A percentile compares a stretch with the other conserved stretches of the same genome.
These are phyloP conservation scores for Drosophila kanekoi DNA, from an alignment of 2,888 invertebrate species.

Conservation along the genomic window DNA sequence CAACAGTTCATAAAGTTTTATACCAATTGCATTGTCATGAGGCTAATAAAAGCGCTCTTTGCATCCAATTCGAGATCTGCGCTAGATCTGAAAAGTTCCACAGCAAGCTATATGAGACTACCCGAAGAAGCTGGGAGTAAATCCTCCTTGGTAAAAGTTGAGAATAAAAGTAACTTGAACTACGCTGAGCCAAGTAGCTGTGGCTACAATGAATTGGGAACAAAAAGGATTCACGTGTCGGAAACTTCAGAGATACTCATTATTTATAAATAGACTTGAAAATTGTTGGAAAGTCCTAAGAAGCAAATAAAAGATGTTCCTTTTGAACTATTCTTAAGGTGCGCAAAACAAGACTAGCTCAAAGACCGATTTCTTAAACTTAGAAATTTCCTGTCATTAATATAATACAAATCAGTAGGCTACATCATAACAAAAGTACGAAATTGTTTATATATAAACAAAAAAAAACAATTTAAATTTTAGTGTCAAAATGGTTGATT, in stretches of 20 bases:
- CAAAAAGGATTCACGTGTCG: neutral
- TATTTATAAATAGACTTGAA: neutral
- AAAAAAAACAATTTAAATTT: slow-evolving; percentile 3
- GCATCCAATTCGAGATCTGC: neutral
- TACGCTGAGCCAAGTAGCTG: too few species aligned
- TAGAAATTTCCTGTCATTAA: neutral
- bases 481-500: neutral
- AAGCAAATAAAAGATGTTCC: neutral
- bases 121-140: neutral
- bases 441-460: neutral
- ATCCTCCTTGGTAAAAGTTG: neutral
- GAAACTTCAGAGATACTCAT: neutral
- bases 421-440: neutral
- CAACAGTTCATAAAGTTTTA: neutral
- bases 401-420: slow-evolving; percentile 19
- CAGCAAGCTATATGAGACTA: too few species aligned
- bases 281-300: neutral
- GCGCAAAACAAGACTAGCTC: neutral
- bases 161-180: neutral
- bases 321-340: neutral
- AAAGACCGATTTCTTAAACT: too few species aligned
- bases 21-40: neutral
- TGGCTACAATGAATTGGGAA: neutral
- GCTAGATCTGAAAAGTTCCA: neutral
- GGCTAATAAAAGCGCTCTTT: neutral